Conservation (phyloP, 1,140 invertebrate genomes). For the Tetramorium simillimum region DNA sequence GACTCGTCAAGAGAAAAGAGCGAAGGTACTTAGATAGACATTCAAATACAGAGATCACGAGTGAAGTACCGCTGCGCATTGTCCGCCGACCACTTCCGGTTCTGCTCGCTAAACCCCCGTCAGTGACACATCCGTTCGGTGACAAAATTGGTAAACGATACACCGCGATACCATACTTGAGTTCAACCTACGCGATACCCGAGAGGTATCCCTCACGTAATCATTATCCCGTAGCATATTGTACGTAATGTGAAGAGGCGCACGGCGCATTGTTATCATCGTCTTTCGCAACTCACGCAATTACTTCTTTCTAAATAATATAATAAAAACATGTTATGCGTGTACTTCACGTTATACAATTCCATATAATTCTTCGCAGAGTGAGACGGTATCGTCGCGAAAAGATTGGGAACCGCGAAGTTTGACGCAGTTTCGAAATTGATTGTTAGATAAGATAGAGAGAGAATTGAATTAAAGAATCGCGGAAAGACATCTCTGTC, state of each 20-base stretch:
- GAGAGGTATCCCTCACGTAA: conserved; percentile 19
- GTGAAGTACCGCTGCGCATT: conserved; percentile 66
- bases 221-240: neutral
- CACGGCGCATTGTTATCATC: neutral
- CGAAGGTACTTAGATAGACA: neutral
- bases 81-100: conserved; percentile 64
- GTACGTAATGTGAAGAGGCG: neutral
- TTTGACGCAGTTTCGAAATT: conserved; percentile 16
- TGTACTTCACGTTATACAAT: neutral
- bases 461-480: conserved; percentile 35
- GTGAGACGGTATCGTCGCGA: neutral
- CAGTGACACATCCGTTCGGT: conserved; percentile 44
- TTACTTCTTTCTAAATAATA: neutral
- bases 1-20: neutral
- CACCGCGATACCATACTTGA: conserved; percentile 32
- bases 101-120: conserved; percentile 56
- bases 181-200: conserved; percentile 50
- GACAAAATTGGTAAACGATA: conserved; percentile 69
- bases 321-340: neutral
- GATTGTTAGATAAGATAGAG: neutral
- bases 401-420: neutral
- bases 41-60: conserved; percentile 44
- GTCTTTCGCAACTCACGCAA: neutral
- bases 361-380: neutral
- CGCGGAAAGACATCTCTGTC: conserved; percentile 13